Evolutionary conservation across 2,888 invertebrate genomes (phyloP), one percentile per base, ranked within the genome.

Genomic region (Stegophylla sp.): DNA sequence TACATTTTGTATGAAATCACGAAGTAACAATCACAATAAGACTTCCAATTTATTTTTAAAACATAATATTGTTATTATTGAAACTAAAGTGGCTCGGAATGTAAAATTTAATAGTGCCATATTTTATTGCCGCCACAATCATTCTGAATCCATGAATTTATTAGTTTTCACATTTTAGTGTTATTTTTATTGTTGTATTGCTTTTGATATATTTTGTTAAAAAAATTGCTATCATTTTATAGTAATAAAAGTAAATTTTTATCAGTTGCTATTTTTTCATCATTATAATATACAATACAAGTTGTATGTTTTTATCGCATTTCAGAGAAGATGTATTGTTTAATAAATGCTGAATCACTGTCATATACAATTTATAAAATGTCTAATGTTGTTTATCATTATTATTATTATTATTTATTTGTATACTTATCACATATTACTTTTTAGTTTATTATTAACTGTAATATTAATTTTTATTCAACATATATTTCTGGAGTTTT

Each of bases 401-500:
- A 28, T 59, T 26, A 26, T 59, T 61, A 56, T 59, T 73, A n/a
- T n/a, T n/a, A n/a, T 73, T 26, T 26, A 48, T 17, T 43, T 73
- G 41, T 73, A 61, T n/a, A 28, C 23, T 61, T 48, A 48, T 61
- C 45, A 74, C 48, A 63, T 28, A 48, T 45, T 74, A 74, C 28
- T 61, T 61, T 61, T 74, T 74, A 59, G 59, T 45, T n/a, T 59
- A 73, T 73, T 9, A 45, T 74, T 61, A 74, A 61, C 48, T 56
- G 10, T 56, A 72, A 72, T 61, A 53, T 53, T 66, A 43, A 76
- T 66, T 64, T 66, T 20, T 66, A 66, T 76, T 76, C 53, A 66
- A 76, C 75, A 10, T 75, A 10, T 75, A 9, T 34, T 66, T 66
- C 41, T 53, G 7, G 51, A 64, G 51, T 64, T 64, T 64, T 26